These are phyloP conservation scores for Liolophura sinensis DNA, from an alignment of 1,140 invertebrate genomes.

Conservation along the genomic window DNA sequence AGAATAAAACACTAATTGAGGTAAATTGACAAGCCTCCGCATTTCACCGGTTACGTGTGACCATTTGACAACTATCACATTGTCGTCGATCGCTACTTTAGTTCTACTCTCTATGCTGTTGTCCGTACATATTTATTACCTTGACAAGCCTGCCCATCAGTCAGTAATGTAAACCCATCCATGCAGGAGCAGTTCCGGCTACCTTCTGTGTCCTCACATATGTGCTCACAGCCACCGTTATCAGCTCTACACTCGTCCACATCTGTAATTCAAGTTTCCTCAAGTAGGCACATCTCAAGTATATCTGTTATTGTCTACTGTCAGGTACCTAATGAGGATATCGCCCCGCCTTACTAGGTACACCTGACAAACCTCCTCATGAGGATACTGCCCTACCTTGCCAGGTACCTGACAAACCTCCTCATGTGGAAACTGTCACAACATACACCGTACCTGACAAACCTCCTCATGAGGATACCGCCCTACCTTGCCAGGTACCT, in stretches of 20 bases:
- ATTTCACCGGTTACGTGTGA: neutral
- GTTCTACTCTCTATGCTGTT: neutral
- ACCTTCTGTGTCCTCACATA: conserved; percentile 90
- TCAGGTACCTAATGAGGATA: too few species aligned
- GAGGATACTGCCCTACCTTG: too few species aligned
- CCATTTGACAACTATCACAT: neutral
- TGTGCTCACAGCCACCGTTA: conserved; percentile 69
- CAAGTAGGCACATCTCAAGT: too few species aligned
- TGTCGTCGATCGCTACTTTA: neutral
- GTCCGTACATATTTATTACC: neutral
- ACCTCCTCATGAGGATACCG: too few species aligned
- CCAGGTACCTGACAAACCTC: too few species aligned
- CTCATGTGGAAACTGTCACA: too few species aligned
- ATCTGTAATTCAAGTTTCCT: conserved; percentile 54
- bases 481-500: too few species aligned
- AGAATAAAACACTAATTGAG: conserved; percentile 10
- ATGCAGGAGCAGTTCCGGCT: conserved; percentile 28
- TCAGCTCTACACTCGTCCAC: conserved; percentile 69
- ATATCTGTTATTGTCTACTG: too few species aligned
- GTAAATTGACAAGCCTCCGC: neutral
- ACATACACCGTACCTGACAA: too few species aligned
- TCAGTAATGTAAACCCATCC: neutral
- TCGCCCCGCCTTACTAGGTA: too few species aligned
- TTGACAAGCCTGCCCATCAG: conserved; percentile 6
- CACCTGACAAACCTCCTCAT: too few species aligned